These are phyloP conservation scores for Lethenteron reissneri DNA, from an alignment of 2,113 vertebrate genomes.

Conservation along the genomic window DNA sequence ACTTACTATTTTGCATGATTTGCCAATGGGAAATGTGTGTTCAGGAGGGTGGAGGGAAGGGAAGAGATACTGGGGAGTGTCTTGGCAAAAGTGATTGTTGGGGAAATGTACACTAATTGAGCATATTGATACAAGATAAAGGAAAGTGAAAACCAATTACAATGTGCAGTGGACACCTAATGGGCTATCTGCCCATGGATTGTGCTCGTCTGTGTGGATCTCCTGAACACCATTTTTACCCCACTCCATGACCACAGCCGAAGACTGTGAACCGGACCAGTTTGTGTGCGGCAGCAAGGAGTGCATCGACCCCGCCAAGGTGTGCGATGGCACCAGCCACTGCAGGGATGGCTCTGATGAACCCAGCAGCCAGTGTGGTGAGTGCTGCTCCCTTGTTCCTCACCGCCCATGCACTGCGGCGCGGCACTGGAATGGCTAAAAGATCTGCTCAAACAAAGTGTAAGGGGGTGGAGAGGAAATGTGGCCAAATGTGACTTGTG, in stretches of 20 bases:
- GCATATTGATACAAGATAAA: too few species aligned
- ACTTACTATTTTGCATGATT: too few species aligned
- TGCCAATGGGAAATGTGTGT: too few species aligned
- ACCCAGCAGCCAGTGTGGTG: conserved; percentile 75
- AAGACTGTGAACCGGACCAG: conserved; percentile 31
- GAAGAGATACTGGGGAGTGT: too few species aligned
- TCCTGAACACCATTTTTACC: conserved; percentile 8
- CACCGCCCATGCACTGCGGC: neutral
- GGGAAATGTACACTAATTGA: too few species aligned
- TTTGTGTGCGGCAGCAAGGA: conserved; percentile 87
- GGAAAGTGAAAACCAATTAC: too few species aligned
- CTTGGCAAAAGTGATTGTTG: too few species aligned
- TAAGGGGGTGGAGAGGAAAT: too few species aligned
- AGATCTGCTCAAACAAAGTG: too few species aligned
- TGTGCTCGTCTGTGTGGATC: neutral
- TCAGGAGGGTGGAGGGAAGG: too few species aligned
- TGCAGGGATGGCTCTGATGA: conserved; percentile 97
- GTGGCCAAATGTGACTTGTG: too few species aligned
- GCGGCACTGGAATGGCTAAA: neutral
- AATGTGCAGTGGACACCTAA: neutral
- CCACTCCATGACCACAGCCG: conserved; percentile 26
- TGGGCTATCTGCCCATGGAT: neutral
- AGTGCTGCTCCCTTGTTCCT: conserved; percentile 21
- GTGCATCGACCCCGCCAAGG: conserved; percentile 66
- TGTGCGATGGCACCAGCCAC: conserved; percentile 71